Base-by-base conservation (phyloP, 2,888 invertebrate genomes). In the Dilophus febrilis region DNA sequence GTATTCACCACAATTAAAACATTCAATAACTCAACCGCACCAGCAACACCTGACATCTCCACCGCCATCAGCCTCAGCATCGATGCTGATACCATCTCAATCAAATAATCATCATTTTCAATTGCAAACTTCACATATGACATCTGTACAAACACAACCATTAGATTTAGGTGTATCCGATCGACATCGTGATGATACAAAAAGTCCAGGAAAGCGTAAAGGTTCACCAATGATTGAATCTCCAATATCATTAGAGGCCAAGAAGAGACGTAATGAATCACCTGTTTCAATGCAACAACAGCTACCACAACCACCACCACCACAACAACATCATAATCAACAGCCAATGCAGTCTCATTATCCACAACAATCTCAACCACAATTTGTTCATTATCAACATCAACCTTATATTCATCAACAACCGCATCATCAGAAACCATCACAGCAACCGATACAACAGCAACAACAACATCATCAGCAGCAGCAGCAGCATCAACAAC, bases 141-240 rank as follows among this genome's bases (percentile, higher is more conserved):
- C 28, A 31, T 45, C 65, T 38, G 73, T 77, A 53, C 83, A 84
- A 60, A 79, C 79, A 42, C 82, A 83, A 53, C 84, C 84, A 11
- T 65, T 84, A 27, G 83, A 84, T 57, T 70, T 84, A 41, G 83
- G 83, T 29, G 71, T 80, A 26, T 59, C 70, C 38, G 70, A 67
- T 33, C 55, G 67, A 14, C 51, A 61, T 22, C 49, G 51, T 5
- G 48, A 49, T 14, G 49, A 49, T 27, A 40, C 36, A 18, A 29
- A 19, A 34, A 71, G 79, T 35, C 78, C 80, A 18, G 10, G 80
- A 1, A 74, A 79, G 51, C 64, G 79, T 37, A 75, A 79, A 50
- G 62, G 64, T 11, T 69, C 70, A 10, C 70, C 73, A 1, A 59
- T 65, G 44, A 53, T 59, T 12, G 51, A 55, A 33, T 67, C 67